These are phyloP conservation scores for Pristionchus maxplancki DNA, from an alignment of 2,888 invertebrate genomes.

Conservation along the genomic window DNA sequence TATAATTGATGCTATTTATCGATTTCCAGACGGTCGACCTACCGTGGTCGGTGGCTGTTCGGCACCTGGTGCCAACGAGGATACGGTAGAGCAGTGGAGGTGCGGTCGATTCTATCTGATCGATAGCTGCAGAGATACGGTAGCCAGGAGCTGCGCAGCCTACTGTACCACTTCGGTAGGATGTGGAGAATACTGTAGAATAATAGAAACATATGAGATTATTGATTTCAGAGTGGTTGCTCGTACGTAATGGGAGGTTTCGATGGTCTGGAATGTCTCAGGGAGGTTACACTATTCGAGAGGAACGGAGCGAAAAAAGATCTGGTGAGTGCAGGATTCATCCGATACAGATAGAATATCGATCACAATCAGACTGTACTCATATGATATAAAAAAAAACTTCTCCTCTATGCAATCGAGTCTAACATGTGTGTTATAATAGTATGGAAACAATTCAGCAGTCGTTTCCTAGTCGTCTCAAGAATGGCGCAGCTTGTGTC, in stretches of 20 bases:
- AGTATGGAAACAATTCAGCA: no score
- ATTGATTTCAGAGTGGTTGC: not conserved
- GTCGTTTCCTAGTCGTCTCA: constrained; percentile 56
- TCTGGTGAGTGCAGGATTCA: not conserved
- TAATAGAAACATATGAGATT: no score
- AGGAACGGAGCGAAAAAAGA: not conserved
- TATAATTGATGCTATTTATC: not conserved
- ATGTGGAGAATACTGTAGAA: not conserved
- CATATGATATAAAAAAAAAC: not conserved
- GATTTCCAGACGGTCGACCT: constrained; percentile 36
- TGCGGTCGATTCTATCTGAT: constrained; percentile 13
- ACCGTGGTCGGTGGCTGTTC: constrained; percentile 48
- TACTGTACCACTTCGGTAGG: constrained; percentile 44
- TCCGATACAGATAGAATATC: no score
- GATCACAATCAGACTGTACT: no score
- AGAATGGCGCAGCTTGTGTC: constrained; percentile 58
- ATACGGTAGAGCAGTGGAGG: constrained; percentile 47
- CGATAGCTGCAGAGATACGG: constrained; percentile 2
- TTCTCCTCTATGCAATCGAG: not conserved
- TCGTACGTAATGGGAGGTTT: constrained; percentile 47
- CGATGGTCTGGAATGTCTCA: constrained; percentile 47
- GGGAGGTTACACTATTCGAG: constrained; percentile 7
- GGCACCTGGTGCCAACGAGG: not conserved
- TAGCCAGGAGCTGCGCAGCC: constrained; percentile 37
- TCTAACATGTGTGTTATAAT: no score